Evolutionary conservation across 2,113 vertebrate species (phyloP).

Genomic region (Cochlearius cochlearius): DNA sequence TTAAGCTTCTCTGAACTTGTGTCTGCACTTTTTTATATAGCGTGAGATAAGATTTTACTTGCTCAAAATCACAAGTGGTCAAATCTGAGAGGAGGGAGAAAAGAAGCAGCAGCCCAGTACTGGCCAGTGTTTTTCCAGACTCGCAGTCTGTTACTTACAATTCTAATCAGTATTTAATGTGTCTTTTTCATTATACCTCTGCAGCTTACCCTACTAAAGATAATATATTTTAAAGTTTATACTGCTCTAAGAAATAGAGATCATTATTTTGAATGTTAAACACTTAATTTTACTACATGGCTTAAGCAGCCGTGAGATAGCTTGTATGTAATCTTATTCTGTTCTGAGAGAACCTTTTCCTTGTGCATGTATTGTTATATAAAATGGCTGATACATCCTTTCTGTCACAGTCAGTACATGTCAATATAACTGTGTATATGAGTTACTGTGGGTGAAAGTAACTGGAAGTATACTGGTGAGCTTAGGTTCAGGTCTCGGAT

Average conservation of each 20-base stretch:
- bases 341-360: neutral
- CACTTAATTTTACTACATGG: neutral
- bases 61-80: neutral
- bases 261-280: neutral
- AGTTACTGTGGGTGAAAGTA: neutral
- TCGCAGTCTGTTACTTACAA: neutral
- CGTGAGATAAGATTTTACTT: neutral
- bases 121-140: neutral
- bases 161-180: neutral
- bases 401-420: neutral
- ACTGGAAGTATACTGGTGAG: neutral
- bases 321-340: neutral
- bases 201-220: neutral
- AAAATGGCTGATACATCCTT: neutral
- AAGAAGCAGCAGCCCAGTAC: neutral
- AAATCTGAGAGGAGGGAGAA: neutral
- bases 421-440: neutral
- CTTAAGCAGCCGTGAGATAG: neutral
- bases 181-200: neutral
- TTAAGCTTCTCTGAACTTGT: neutral
- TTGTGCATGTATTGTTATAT: neutral
- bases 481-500: neutral
- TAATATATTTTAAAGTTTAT: neutral
- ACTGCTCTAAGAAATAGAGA: neutral
- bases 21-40: neutral